phyloP scores from a whole-genome alignment of 2,888 invertebrate genomes.

The Drosophila sordidapex region DNA sequence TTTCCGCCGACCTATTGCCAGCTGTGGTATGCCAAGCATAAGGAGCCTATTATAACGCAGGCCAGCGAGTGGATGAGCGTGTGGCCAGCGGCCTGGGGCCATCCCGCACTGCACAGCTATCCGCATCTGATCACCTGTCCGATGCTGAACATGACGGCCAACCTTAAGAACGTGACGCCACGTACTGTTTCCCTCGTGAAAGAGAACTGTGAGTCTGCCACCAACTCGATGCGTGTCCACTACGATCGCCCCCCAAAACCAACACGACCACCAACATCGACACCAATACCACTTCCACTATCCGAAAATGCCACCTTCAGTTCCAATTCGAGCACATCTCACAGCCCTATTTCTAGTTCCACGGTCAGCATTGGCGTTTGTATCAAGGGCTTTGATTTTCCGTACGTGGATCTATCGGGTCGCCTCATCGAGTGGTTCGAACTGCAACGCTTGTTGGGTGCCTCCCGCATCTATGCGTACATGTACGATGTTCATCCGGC shows the following conservation, averaged over 20 bases:
- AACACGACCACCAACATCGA: neutral
- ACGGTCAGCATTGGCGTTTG: constrained; percentile 89
- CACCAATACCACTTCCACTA: neutral
- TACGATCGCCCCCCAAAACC: constrained; percentile 10
- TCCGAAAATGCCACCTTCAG: neutral
- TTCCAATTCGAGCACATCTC: neutral
- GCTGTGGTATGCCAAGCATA: constrained; percentile 93
- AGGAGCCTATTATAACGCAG: constrained; percentile 90
- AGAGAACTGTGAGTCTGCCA: constrained; percentile 45
- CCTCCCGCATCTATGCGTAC: constrained; percentile 94
- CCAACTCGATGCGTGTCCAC: constrained; percentile 80
- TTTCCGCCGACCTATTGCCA: constrained; percentile 89
- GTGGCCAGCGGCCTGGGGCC: constrained; percentile 96
- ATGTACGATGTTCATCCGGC: constrained; percentile 94
- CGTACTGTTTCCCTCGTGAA: constrained; percentile 61
- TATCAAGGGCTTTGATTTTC: constrained; percentile 95
- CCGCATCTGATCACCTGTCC: constrained; percentile 95
- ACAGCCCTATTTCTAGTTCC: neutral
- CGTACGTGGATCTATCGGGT: constrained; percentile 93
- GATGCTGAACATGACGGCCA: constrained; percentile 86
- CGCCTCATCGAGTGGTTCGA: constrained; percentile 97
- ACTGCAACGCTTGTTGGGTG: constrained; percentile 91
- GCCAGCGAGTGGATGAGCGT: constrained; percentile 88
- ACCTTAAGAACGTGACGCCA: neutral
- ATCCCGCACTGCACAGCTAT: constrained; percentile 93